Percentiles rank a stretch among this genome's conserved stretches.
phyloP scores from a whole-genome alignment of 2,888 invertebrate genomes.

The Drosophila anomalata region DNA sequence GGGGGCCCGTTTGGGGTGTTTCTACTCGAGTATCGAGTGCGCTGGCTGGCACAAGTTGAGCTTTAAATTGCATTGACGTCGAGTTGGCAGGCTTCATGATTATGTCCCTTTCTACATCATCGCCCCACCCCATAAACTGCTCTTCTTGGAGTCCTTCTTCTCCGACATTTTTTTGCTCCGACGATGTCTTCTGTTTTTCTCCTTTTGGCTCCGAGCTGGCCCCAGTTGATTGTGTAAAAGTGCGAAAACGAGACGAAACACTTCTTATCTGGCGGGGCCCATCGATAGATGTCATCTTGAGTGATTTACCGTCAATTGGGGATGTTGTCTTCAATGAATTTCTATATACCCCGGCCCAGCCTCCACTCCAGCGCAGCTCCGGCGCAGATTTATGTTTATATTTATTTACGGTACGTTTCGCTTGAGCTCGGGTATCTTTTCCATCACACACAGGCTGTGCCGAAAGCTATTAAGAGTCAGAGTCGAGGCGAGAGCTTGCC shows the following conservation, averaged over 20 bases:
- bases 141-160: constrained; percentile 16
- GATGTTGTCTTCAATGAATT: constrained; percentile 77
- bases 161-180: constrained; percentile 26
- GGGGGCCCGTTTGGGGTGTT: constrained; percentile 25
- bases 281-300: constrained; percentile 82
- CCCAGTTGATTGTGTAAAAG: constrained; percentile 74
- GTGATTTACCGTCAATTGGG: constrained; percentile 83
- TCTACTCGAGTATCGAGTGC: constrained; percentile 50
- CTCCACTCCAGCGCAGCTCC: background rate
- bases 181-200: constrained; percentile 41
- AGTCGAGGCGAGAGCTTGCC: constrained; percentile 14
- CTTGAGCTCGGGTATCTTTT: constrained; percentile 53
- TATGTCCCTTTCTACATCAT: constrained; percentile 44
- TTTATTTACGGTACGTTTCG: constrained; percentile 73
- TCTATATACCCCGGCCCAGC: constrained; percentile 10
- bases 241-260: constrained; percentile 81
- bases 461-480: constrained; percentile 9
- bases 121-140: constrained; percentile 20
- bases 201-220: constrained; percentile 49
- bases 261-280: constrained; percentile 76
- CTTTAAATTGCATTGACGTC: constrained; percentile 79
- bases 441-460: constrained; percentile 38
- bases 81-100: constrained; percentile 75
- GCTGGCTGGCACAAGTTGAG: constrained; percentile 40
- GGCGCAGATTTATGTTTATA: constrained; percentile 74